phyloP scores from a whole-genome alignment of 1,140 invertebrate genomes.

The Eurytemora carolleeae region DNA sequence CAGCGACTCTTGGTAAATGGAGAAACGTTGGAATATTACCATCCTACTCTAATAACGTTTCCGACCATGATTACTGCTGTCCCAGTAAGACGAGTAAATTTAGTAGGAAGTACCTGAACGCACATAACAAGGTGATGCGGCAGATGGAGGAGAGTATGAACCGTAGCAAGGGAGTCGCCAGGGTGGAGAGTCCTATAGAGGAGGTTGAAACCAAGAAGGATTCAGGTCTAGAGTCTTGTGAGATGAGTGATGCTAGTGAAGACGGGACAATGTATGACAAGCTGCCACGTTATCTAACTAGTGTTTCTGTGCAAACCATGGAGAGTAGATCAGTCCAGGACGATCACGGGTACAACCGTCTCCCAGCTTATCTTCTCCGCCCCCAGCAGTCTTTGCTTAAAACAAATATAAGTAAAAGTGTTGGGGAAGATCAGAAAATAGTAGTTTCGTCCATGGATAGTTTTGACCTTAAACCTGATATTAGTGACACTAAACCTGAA shows the following conservation, averaged over 20 bases:
- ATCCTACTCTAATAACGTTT: conserved; percentile 7
- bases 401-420: neutral
- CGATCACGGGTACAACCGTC: neutral
- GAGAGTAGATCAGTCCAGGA: neutral
- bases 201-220: conserved; percentile 17
- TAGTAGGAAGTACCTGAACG: conserved; percentile 10
- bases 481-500: no score
- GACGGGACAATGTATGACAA: neutral
- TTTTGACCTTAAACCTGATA: no score
- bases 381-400: neutral
- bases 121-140: neutral
- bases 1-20: no score
- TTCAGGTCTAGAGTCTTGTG: conserved; percentile 11
- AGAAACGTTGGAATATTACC: no score
- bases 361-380: neutral
- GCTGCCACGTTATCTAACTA: neutral
- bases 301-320: neutral
- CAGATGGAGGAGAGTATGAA: neutral
- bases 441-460: neutral
- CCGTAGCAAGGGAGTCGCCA: neutral
- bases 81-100: conserved; percentile 27
- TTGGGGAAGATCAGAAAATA: neutral
- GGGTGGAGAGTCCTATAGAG: conserved; percentile 7
- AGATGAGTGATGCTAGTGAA: neutral
- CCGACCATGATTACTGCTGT: conserved; percentile 29